A percentile compares a stretch with the other conserved stretches of the same genome.
Evolutionary conservation across 2,888 invertebrate genomes (phyloP).

Genomic region (Erebia palarica): DNA sequence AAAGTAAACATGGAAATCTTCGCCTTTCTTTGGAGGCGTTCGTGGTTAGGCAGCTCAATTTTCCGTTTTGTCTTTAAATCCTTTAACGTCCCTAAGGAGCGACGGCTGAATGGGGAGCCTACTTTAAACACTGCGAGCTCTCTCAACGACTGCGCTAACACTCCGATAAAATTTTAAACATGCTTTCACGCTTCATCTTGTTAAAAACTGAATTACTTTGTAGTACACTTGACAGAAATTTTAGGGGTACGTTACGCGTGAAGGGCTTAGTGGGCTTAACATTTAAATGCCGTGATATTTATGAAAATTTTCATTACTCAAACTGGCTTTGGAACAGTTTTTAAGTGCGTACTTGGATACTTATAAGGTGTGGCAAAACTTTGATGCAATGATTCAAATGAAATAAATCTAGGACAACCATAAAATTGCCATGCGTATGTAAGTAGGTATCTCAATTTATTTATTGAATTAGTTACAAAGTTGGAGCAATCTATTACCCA

Average conservation of each 20-base stretch:
- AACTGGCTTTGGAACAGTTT: background rate
- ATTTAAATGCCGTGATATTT: constrained; percentile 14
- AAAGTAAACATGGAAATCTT: constrained; percentile 54
- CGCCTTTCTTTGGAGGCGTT: constrained; percentile 48
- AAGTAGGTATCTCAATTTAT: constrained; percentile 9
- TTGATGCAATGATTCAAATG: constrained; percentile 11
- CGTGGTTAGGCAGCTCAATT: constrained; percentile 48
- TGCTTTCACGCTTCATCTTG: constrained; percentile 50
- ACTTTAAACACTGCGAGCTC: constrained; percentile 63
- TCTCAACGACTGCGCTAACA: constrained; percentile 59
- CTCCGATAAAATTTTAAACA: constrained; percentile 63
- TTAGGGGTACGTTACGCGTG: constrained; percentile 21
- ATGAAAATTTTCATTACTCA: background rate
- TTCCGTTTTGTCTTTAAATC: constrained; percentile 51
- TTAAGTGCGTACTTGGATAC: background rate
- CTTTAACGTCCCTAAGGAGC: constrained; percentile 58
- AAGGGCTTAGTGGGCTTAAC: constrained; percentile 11
- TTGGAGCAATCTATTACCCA: constrained; percentile 20
- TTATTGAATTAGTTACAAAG: constrained; percentile 19
- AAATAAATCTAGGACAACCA: constrained; percentile 13
- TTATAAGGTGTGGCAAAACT: constrained; percentile 11
- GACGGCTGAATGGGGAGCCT: constrained; percentile 62
- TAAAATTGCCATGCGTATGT: constrained; percentile 20
- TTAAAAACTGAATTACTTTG: constrained; percentile 48
- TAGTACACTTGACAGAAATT: constrained; percentile 41